A percentile compares a stretch with the other conserved stretches of the same genome.
Conservation (phyloP, 2,888 invertebrate genomes). For the Tuta absoluta region DNA sequence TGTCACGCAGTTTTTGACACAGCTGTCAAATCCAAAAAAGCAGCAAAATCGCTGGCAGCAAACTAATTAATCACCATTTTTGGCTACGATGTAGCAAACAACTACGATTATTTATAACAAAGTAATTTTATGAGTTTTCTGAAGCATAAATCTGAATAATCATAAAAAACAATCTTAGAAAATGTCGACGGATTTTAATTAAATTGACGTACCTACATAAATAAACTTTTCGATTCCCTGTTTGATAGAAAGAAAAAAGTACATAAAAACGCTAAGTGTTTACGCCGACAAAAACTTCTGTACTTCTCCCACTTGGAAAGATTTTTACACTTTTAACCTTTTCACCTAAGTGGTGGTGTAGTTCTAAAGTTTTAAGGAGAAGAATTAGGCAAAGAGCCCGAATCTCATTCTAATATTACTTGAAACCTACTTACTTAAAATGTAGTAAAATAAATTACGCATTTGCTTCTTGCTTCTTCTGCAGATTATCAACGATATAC, state of each 20-base stretch:
- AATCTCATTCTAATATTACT: background rate
- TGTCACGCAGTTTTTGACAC: too few species aligned
- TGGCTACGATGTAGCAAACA: too few species aligned
- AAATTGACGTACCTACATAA: background rate
- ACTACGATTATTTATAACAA: too few species aligned
- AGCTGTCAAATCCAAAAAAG: too few species aligned
- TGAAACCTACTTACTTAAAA: too few species aligned
- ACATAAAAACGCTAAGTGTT: constrained; percentile 23
- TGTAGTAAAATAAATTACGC: too few species aligned
- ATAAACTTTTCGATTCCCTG: background rate
- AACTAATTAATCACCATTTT: too few species aligned
- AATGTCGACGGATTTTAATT: background rate
- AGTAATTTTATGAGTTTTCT: too few species aligned
- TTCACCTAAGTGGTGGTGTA: constrained; percentile 48
- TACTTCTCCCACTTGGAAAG: constrained; percentile 40
- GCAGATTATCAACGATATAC: too few species aligned
- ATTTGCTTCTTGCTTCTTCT: too few species aligned
- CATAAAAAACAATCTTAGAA: background rate
- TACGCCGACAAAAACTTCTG: constrained; percentile 30
- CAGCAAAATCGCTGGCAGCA: too few species aligned
- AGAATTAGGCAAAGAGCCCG: background rate
- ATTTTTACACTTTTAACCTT: constrained; percentile 47
- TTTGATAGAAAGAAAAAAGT: background rate
- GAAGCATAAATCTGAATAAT: background rate
- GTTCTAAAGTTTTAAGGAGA: constrained; percentile 52